Percentiles rank a stretch among this genome's conserved stretches.
Evolutionary conservation across 2,113 vertebrate species (phyloP).

Genomic region (Syrmaticus mikado): DNA sequence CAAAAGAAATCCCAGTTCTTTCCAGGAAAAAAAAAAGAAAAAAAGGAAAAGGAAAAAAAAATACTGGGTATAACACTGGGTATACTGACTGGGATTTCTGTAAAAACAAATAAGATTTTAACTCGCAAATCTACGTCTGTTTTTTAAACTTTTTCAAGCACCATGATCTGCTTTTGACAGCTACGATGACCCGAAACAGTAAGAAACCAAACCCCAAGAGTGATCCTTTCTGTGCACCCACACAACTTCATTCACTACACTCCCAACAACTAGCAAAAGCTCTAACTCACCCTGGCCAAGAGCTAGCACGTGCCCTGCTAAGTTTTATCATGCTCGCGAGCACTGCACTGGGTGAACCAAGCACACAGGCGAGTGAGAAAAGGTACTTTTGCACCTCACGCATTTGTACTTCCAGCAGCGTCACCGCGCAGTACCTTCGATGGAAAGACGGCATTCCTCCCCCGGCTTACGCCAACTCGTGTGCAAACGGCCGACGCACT

Average conservation of each 20-base stretch:
- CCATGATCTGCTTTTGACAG: background rate
- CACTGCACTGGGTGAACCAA: background rate
- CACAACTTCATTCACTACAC: background rate
- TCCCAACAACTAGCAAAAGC: background rate
- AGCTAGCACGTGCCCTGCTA: background rate
- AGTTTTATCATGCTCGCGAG: fast-evolving
- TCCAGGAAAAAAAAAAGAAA: background rate
- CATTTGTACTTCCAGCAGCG: background rate
- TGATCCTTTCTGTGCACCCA: background rate
- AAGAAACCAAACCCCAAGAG: background rate
- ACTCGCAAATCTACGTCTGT: background rate
- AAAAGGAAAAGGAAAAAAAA: background rate
- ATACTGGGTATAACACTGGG: background rate
- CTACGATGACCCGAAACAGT: background rate
- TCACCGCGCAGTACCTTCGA: background rate
- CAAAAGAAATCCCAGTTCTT: background rate
- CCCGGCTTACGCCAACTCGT: background rate
- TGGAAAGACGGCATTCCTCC: background rate
- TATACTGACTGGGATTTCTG: background rate
- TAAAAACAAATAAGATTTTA: background rate
- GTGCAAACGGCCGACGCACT: background rate
- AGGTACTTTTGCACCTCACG: fast-evolving
- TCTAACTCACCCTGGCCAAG: fast-evolving
- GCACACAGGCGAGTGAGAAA: fast-evolving
- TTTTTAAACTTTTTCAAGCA: background rate